These are phyloP conservation scores for Phymorhynchus buccinoides DNA, from an alignment of 1,140 invertebrate genomes.

Conservation along the genomic window DNA sequence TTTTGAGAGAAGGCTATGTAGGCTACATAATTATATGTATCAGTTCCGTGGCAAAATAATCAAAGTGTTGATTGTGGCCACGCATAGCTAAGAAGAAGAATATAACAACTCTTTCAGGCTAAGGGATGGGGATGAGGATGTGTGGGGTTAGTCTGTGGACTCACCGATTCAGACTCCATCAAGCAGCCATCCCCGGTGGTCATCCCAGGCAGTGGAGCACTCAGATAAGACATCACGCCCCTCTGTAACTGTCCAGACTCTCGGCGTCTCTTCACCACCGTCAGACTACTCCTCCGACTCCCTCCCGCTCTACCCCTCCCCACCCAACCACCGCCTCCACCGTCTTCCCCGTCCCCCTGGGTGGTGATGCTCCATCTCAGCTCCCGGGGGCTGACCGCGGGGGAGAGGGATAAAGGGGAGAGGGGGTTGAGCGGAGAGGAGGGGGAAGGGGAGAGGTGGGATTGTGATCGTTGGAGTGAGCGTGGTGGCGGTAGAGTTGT, in stretches of 20 bases:
- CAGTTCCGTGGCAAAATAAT: no score
- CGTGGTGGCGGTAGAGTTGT: neutral
- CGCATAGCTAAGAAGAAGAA: no score
- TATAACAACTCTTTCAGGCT: neutral
- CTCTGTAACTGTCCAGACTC: neutral
- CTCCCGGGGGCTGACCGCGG: neutral
- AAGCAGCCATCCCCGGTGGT: neutral
- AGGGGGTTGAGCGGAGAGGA: neutral
- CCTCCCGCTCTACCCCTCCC: no score
- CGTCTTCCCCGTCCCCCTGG: neutral
- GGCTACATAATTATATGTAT: no score
- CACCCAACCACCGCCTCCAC: no score
- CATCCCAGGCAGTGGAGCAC: neutral
- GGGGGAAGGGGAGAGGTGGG: constrained; percentile 1
- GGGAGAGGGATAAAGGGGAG: neutral
- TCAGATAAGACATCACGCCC: neutral
- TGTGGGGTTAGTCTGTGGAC: no score
- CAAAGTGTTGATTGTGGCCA: no score
- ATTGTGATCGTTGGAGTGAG: neutral
- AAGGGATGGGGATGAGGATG: no score
- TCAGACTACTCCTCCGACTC: neutral
- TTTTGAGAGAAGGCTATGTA: no score
- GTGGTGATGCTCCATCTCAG: neutral
- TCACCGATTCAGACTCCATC: constrained; percentile 29
- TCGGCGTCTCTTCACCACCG: neutral